Evolutionary conservation across 2,113 vertebrate species (phyloP).

Genomic region (Notarius lentiginosus): DNA sequence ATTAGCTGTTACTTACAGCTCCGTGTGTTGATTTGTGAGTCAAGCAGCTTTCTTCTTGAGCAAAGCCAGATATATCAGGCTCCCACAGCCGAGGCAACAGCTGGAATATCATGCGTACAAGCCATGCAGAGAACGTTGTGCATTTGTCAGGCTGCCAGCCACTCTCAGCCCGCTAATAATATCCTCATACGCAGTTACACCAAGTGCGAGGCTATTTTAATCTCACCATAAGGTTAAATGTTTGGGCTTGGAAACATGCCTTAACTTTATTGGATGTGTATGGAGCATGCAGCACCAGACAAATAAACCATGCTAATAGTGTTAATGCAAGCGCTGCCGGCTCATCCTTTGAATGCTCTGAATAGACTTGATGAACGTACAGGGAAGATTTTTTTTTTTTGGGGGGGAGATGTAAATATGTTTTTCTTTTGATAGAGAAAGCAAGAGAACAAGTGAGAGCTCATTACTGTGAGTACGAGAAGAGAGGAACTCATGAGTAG

Average conservation of each 20-base stretch:
- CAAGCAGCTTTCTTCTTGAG: conserved; percentile 37
- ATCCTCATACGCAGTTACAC: conserved; percentile 47
- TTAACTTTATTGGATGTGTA: conserved; percentile 14
- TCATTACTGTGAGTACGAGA: conserved; percentile 30
- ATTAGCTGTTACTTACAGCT: conserved; percentile 34
- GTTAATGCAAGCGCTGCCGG: conserved; percentile 26
- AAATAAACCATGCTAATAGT: conserved; percentile 25
- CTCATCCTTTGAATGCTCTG: conserved; percentile 56
- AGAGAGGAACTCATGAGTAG: conserved; percentile 9
- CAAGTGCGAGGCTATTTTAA: conserved; percentile 1
- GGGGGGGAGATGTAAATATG: conserved; percentile 17
- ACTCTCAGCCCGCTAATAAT: conserved; percentile 43
- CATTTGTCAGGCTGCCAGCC: conserved; percentile 46
- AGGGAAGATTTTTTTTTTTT: conserved; percentile 2
- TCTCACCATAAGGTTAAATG: conserved; percentile 49
- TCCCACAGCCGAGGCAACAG: conserved; percentile 59
- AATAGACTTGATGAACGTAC: conserved; percentile 14
- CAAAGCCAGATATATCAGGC: conserved; percentile 34
- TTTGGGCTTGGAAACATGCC: conserved; percentile 41
- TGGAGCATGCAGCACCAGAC: conserved; percentile 19
- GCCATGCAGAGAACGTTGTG: conserved; percentile 59
- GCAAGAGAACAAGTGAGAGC: neutral
- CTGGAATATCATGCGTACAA: conserved; percentile 54
- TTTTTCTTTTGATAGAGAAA: neutral
- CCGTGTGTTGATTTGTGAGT: conserved; percentile 8